These are phyloP conservation scores for Catocala fraxini DNA, from an alignment of 2,888 invertebrate genomes.

Conservation along the genomic window DNA sequence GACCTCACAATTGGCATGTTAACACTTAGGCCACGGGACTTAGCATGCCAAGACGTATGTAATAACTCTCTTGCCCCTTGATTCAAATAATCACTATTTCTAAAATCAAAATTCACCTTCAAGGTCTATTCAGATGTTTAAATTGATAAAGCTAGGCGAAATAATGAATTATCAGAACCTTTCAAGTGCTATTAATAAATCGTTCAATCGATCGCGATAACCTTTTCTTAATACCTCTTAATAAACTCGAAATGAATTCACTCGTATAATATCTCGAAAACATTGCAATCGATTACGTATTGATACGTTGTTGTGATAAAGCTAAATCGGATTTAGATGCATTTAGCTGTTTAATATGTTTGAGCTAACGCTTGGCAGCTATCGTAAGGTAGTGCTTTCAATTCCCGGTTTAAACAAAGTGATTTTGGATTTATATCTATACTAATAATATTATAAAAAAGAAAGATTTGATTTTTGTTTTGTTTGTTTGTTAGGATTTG, in stretches of 20 bases:
- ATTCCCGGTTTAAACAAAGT: too few species aligned
- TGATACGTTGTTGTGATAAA: slow-evolving; percentile 9
- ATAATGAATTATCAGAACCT: slow-evolving; percentile 35
- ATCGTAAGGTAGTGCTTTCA: too few species aligned
- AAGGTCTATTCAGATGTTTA: slow-evolving; percentile 20
- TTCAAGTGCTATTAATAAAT: slow-evolving; percentile 40
- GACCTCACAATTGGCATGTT: too few species aligned
- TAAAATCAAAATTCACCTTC: neutral
- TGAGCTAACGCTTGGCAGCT: too few species aligned
- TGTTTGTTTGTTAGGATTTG: too few species aligned
- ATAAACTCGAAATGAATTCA: slow-evolving; percentile 62
- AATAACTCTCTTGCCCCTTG: neutral
- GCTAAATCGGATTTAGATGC: neutral
- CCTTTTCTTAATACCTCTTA: slow-evolving; percentile 63
- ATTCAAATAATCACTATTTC: neutral
- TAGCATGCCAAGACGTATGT: too few species aligned
- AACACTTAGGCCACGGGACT: too few species aligned
- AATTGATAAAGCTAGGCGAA: slow-evolving; percentile 22
- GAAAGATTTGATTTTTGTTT: too few species aligned
- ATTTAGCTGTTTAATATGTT: too few species aligned
- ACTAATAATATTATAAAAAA: too few species aligned
- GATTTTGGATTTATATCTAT: too few species aligned
- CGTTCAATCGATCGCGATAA: slow-evolving; percentile 58
- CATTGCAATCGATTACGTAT: slow-evolving; percentile 58
- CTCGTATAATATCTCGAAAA: slow-evolving; percentile 49